Evolutionary conservation across 1,140 invertebrate species (phyloP).

Genomic region (Drosophila teissieri): DNA sequence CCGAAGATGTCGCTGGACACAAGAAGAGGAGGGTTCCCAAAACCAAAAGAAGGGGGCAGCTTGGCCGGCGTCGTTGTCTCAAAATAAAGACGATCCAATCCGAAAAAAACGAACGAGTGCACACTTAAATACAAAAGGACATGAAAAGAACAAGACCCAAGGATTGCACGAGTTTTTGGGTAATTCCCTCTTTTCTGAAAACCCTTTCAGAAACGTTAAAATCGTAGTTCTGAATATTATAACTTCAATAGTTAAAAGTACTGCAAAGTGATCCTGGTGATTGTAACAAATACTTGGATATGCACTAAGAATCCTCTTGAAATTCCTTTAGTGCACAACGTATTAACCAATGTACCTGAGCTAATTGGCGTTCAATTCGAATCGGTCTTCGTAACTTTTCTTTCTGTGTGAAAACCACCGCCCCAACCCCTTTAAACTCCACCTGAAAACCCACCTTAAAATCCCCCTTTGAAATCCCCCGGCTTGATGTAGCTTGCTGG

Average conservation of each 20-base stretch:
- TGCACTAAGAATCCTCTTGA: no score
- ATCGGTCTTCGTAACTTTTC: neutral
- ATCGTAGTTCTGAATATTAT: no score
- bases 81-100: conserved; percentile 79
- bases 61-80: conserved; percentile 54
- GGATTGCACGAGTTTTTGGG: conserved; percentile 11
- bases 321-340: no score
- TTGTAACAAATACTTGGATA: no score
- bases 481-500: conserved; percentile 12
- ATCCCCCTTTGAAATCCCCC: neutral
- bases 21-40: conserved; percentile 1
- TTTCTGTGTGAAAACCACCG: conserved; percentile 3
- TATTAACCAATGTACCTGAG: no score
- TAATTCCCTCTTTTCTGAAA: no score
- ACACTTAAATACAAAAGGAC: conserved; percentile 81
- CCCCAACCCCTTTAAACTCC: neutral
- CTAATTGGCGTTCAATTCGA: neutral
- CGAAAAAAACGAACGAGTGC: conserved; percentile 68
- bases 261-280: no score
- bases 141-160: conserved; percentile 80
- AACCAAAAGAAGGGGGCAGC: neutral
- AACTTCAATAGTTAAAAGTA: no score
- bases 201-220: neutral
- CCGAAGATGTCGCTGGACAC: conserved; percentile 53
- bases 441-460: conserved; percentile 6